These are phyloP conservation scores for Tragelaphus buxtoni DNA, from an alignment of 2,113 vertebrate species.

Conservation along the genomic window DNA sequence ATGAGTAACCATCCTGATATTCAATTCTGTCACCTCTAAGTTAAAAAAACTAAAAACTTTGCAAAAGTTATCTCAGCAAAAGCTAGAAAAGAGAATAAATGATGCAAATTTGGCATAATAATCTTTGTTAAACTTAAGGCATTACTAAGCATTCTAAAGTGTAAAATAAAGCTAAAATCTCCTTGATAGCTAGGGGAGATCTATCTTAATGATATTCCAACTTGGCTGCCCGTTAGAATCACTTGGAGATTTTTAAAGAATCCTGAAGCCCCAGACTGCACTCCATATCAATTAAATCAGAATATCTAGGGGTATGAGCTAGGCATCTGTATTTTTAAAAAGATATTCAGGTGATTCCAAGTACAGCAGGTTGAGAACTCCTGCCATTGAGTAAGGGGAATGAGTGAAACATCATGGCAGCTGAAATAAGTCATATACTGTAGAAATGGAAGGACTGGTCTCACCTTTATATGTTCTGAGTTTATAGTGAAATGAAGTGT, in stretches of 20 bases:
- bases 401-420: not conserved
- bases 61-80: not conserved
- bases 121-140: not conserved
- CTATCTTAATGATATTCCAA: not conserved
- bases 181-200: not conserved
- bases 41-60: not conserved
- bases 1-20: not conserved
- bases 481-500: not conserved
- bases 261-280: not conserved
- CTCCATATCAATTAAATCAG: not conserved
- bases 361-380: not conserved
- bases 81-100: conserved; percentile 17
- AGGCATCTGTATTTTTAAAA: not conserved
- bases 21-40: conserved; percentile 2
- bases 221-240: not conserved
- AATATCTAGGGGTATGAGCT: not conserved
- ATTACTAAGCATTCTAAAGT: not conserved
- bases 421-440: not conserved
- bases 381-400: not conserved
- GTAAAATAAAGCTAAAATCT: not conserved
- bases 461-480: not conserved
- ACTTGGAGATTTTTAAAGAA: not conserved
- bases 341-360: not conserved
- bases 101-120: not conserved
- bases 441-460: not conserved